These are phyloP conservation scores for Callaeas wilsoni DNA, from an alignment of 2,113 vertebrate genomes.

Conservation along the genomic window DNA sequence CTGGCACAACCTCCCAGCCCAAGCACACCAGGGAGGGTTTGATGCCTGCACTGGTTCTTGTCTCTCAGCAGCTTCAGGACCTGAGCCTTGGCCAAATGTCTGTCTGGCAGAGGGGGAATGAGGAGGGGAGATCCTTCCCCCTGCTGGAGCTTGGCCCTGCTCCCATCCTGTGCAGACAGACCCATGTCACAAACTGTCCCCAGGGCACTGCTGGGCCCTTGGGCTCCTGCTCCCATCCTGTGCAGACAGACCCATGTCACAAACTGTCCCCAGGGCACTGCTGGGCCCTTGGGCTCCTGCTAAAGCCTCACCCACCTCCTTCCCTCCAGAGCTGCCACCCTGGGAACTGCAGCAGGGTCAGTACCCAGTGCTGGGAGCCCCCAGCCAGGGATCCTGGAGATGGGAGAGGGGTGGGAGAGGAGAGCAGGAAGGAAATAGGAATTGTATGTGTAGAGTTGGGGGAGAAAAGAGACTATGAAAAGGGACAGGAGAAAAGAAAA, in stretches of 20 bases:
- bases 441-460: fast-evolving
- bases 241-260: too few species aligned
- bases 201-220: not conserved
- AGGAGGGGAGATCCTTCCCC: not conserved
- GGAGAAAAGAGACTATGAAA: not conserved
- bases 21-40: not conserved
- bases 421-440: not conserved
- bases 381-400: not conserved
- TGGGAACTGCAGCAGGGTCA: not conserved
- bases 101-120: not conserved
- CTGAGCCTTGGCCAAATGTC: not conserved
- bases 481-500: not conserved
- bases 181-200: not conserved
- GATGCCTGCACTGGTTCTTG: not conserved
- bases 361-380: not conserved
- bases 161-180: not conserved
- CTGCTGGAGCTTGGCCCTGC: not conserved
- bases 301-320: not conserved
- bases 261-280: too few species aligned
- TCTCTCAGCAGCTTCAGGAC: not conserved
- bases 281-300: not conserved
- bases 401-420: not conserved
- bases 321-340: not conserved
- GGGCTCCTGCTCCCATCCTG: too few species aligned
- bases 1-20: not conserved